Evolutionary conservation across 2,113 vertebrate species (phyloP).

Genomic region (Callaeas wilsoni): DNA sequence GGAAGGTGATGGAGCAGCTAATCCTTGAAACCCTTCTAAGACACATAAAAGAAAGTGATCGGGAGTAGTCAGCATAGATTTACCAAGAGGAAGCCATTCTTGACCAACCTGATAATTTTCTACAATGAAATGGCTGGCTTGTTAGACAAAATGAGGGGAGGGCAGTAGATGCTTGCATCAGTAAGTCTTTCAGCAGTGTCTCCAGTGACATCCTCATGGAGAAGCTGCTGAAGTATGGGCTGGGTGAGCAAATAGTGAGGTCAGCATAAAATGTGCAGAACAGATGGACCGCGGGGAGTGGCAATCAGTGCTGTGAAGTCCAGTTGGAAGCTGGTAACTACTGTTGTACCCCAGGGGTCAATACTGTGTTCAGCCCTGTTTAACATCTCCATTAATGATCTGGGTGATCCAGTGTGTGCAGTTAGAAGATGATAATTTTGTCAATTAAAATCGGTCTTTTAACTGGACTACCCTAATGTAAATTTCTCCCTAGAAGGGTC

Average conservation of each 20-base stretch:
- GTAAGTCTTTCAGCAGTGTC: background rate
- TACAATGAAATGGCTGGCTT: background rate
- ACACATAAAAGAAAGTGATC: background rate
- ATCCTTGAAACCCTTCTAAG: background rate
- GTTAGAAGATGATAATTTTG: background rate
- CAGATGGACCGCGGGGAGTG: background rate
- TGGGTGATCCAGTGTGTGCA: background rate
- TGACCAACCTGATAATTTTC: background rate
- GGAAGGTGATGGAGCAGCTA: background rate
- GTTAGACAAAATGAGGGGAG: background rate
- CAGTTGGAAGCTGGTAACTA: background rate
- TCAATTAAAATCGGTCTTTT: background rate
- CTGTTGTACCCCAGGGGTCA: background rate
- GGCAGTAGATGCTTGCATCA: background rate
- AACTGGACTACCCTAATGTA: background rate
- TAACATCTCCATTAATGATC: background rate
- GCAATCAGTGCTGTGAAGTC: background rate
- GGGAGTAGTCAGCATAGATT: background rate
- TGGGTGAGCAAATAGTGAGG: background rate
- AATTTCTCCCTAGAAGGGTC: background rate
- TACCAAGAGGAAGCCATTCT: background rate
- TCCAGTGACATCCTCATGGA: background rate
- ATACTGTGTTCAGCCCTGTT: background rate
- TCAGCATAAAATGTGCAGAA: background rate
- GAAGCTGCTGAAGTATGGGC: background rate